Evolutionary conservation across 2,113 vertebrate genomes (phyloP).

Genomic region (Odontophorus gujanensis): DNA sequence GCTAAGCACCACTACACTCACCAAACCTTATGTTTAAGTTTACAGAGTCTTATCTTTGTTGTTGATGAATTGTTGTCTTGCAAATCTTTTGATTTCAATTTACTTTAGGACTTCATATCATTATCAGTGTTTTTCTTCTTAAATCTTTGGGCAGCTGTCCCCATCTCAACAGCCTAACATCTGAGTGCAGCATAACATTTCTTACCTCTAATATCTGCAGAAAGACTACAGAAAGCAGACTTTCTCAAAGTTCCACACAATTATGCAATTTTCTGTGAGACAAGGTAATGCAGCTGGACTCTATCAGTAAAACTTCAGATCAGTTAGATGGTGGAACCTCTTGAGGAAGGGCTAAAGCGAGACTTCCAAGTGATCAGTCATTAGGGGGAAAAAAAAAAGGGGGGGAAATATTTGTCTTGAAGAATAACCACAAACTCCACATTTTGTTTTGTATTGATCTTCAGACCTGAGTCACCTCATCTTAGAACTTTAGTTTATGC

Average conservation of each 20-base stretch:
- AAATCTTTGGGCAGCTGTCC: neutral
- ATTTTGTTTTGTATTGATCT: neutral
- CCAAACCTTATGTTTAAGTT: neutral
- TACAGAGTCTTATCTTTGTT: neutral
- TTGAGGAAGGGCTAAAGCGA: neutral
- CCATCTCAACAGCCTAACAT: neutral
- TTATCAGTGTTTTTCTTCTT: neutral
- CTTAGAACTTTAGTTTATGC: neutral
- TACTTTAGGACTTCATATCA: neutral
- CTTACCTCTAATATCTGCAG: neutral
- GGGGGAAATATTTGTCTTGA: rapidly evolving
- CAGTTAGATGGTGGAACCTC: neutral
- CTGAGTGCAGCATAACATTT: neutral
- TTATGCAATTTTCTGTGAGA: neutral
- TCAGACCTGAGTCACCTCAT: neutral
- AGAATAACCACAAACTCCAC: neutral
- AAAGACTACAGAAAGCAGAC: too few relatives aligned
- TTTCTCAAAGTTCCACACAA: neutral
- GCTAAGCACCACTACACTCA: neutral
- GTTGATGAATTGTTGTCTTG: neutral
- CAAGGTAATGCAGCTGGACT: rapidly evolving
- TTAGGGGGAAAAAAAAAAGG: neutral
- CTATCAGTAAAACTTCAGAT: neutral
- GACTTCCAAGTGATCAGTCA: neutral
- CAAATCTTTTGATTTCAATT: neutral